These are phyloP conservation scores for Acomys russatus DNA, from an alignment of 2,797 vertebrate species.

Conservation along the genomic window DNA sequence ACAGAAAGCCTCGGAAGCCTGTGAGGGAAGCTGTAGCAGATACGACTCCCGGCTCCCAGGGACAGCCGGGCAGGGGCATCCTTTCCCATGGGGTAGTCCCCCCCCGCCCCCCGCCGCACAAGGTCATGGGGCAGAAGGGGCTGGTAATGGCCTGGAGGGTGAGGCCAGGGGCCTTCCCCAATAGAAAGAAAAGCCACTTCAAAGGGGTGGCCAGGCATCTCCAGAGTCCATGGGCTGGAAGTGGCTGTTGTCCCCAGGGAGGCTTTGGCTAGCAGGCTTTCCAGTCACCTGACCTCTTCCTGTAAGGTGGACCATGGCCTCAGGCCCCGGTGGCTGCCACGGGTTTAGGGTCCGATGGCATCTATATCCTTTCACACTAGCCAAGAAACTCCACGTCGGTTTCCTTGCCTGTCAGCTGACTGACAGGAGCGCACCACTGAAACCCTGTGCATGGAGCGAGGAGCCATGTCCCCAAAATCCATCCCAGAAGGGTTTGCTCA, in stretches of 20 bases:
- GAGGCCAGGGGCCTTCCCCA: neutral
- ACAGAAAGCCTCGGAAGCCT: neutral
- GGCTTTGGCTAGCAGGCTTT: neutral
- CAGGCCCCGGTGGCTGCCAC: neutral
- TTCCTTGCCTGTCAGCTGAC: too few species aligned
- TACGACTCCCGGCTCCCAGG: neutral
- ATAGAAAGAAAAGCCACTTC: neutral
- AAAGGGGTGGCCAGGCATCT: neutral
- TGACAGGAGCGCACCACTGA: neutral
- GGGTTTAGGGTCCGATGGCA: neutral
- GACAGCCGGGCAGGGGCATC: neutral
- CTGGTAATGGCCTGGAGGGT: neutral
- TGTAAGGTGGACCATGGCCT: neutral
- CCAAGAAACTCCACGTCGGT: accelerated
- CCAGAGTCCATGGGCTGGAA: neutral
- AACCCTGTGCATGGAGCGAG: neutral
- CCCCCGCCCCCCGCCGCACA: too few species aligned
- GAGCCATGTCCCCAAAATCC: neutral
- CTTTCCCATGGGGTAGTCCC: neutral
- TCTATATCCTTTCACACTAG: neutral
- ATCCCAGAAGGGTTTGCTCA: neutral
- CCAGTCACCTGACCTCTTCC: neutral
- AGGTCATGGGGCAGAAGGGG: neutral
- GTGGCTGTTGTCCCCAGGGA: neutral
- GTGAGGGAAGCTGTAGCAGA: neutral